A percentile compares a stretch with the other conserved stretches of the same genome.
These are phyloP conservation scores for Papilio elwesi DNA, from an alignment of 2,888 invertebrate species.

Conservation along the genomic window DNA sequence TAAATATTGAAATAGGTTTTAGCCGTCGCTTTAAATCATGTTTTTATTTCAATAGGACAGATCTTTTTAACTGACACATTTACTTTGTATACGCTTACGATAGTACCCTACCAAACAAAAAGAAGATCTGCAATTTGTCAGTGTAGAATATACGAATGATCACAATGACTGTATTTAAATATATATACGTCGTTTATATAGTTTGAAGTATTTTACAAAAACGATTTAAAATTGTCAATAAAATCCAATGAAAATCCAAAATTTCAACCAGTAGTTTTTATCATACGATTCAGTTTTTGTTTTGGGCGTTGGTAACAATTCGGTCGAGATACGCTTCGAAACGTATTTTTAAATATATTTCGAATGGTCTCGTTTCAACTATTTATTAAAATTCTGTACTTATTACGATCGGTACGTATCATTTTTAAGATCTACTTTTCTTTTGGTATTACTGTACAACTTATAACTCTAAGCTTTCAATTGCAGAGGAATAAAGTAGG, in stretches of 20 bases:
- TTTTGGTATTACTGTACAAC: no score
- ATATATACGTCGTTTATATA: background rate
- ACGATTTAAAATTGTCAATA: background rate
- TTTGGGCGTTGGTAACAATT: background rate
- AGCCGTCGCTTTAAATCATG: conserved; percentile 50
- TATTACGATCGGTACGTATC: no score
- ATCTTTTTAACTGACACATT: background rate
- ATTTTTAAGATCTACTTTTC: no score
- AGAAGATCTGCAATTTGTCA: no score
- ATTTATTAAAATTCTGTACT: no score
- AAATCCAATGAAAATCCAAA: background rate
- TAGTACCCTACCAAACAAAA: no score
- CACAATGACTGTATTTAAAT: no score
- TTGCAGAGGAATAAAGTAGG: no score
- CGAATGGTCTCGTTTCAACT: background rate
- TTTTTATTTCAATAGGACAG: conserved; percentile 9
- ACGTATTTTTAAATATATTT: background rate
- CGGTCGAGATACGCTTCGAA: background rate
- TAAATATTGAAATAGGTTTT: conserved; percentile 74
- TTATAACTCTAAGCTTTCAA: no score
- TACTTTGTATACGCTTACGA: no score
- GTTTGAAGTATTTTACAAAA: background rate
- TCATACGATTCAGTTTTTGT: conserved; percentile 8
- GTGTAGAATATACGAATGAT: no score
- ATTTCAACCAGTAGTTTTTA: background rate